phyloP scores from a whole-genome alignment of 2,797 vertebrate genomes.

The Pseudopleuronectes americanus region DNA sequence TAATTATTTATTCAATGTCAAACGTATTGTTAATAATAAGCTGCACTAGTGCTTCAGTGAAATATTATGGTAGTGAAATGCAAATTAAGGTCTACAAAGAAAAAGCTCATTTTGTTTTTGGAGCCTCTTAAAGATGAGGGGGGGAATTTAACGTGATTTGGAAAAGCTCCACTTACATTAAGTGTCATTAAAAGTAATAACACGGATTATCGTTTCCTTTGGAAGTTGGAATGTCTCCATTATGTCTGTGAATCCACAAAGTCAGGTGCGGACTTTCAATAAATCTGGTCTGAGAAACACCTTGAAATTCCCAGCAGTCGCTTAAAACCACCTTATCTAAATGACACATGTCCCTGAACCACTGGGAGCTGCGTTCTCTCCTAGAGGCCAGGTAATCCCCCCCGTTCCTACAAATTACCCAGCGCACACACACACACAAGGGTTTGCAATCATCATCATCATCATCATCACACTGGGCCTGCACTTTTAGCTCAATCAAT shows the following conservation, averaged over 20 bases:
- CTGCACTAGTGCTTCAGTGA: slow-evolving; percentile 11
- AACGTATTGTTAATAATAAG: slow-evolving; percentile 5
- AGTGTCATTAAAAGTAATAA: slow-evolving; percentile 39
- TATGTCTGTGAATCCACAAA: slow-evolving; percentile 32
- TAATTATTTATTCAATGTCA: slow-evolving; percentile 1
- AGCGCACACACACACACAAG: slow-evolving; percentile 41
- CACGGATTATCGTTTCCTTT: slow-evolving; percentile 35
- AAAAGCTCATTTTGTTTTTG: background rate
- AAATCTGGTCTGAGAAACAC: slow-evolving; percentile 15
- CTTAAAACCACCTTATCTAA: slow-evolving; percentile 31
- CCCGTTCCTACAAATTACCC: slow-evolving; percentile 57
- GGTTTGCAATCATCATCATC: slow-evolving; percentile 59
- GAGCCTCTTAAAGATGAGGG: slow-evolving; percentile 1
- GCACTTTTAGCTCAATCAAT: slow-evolving; percentile 85
- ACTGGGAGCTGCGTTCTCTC: slow-evolving; percentile 47
- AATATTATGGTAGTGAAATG: background rate
- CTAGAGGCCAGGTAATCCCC: slow-evolving; percentile 42
- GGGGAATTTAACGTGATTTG: slow-evolving; percentile 7
- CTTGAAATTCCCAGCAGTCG: slow-evolving; percentile 27
- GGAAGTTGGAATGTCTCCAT: slow-evolving; percentile 33
- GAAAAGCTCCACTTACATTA: slow-evolving; percentile 27
- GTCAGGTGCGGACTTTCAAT: slow-evolving; percentile 52
- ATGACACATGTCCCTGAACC: slow-evolving; percentile 46
- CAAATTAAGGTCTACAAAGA: background rate
- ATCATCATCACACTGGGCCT: slow-evolving; percentile 60